phyloP scores from a whole-genome alignment of 2,113 vertebrate species.

The Thryonomys swinderianus region DNA sequence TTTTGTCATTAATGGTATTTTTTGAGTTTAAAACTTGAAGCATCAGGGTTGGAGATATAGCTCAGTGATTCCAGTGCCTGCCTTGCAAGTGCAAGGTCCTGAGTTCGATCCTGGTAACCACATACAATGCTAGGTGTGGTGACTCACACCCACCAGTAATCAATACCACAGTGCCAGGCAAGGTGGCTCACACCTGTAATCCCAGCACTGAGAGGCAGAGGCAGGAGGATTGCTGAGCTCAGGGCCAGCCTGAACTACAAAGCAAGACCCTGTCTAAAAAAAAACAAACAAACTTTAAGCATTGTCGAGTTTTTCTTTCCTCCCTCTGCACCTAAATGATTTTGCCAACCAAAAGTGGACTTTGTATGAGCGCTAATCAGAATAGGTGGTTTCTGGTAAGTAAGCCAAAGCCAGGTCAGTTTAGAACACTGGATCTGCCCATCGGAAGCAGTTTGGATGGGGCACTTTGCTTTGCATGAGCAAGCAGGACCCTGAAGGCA shows the following conservation, averaged over 20 bases:
- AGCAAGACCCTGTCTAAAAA: too few species aligned
- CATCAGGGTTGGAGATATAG: too few species aligned
- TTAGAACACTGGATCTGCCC: not conserved
- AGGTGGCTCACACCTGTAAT: too few species aligned
- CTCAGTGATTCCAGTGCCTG: too few species aligned
- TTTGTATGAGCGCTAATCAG: not conserved
- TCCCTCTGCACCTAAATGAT: not conserved
- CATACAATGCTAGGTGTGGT: too few species aligned
- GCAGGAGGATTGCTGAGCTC: too few species aligned
- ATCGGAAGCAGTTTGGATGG: not conserved
- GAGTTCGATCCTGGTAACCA: too few species aligned
- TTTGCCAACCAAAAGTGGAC: not conserved
- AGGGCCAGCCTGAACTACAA: too few species aligned
- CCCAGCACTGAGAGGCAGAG: too few species aligned
- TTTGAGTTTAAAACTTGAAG: constrained; percentile 39
- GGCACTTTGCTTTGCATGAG: not conserved
- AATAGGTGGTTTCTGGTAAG: constrained; percentile 1
- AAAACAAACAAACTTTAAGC: not conserved
- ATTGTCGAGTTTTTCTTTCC: not conserved
- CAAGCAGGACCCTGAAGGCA: not conserved
- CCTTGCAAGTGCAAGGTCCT: too few species aligned
- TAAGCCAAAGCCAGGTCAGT: not conserved
- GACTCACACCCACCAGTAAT: too few species aligned
- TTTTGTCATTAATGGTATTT: constrained; percentile 46
- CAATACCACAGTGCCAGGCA: too few species aligned